phyloP scores from a whole-genome alignment of 2,113 vertebrate species.

The Anhinga rufa region DNA sequence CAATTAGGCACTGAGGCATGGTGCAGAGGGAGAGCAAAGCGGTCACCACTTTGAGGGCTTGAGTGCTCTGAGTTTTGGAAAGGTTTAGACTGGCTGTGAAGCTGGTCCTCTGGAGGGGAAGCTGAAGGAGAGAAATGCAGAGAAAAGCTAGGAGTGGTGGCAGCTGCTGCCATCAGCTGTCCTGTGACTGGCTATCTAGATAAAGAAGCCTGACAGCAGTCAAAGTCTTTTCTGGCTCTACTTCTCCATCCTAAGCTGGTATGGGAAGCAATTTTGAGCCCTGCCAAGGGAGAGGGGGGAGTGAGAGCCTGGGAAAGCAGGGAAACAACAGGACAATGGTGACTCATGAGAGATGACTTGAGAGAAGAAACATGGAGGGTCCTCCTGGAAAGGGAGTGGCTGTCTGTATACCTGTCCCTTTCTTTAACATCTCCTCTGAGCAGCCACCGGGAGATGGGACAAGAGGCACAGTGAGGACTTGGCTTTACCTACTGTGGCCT shows the following conservation, averaged over 20 bases:
- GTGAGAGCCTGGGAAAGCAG: neutral
- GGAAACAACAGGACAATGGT: neutral
- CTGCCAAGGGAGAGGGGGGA: neutral
- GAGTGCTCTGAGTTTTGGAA: neutral
- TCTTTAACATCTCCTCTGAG: neutral
- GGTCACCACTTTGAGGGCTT: accelerated
- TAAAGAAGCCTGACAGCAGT: neutral
- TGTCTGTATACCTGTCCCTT: accelerated
- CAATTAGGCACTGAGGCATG: neutral
- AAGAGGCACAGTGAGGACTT: neutral
- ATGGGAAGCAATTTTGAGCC: neutral
- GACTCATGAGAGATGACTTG: neutral
- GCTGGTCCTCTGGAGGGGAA: neutral
- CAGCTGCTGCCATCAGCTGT: neutral
- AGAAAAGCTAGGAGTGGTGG: neutral
- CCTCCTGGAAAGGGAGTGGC: neutral
- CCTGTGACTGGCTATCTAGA: neutral
- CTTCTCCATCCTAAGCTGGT: neutral
- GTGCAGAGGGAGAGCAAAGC: neutral
- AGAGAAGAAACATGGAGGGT: neutral
- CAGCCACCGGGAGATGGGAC: neutral
- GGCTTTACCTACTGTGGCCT: neutral
- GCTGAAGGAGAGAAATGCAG: neutral
- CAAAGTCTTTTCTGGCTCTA: neutral
- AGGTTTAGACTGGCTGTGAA: neutral